These are phyloP conservation scores for Matsumyia berberina DNA, from an alignment of 2,888 invertebrate genomes.

Conservation along the genomic window DNA sequence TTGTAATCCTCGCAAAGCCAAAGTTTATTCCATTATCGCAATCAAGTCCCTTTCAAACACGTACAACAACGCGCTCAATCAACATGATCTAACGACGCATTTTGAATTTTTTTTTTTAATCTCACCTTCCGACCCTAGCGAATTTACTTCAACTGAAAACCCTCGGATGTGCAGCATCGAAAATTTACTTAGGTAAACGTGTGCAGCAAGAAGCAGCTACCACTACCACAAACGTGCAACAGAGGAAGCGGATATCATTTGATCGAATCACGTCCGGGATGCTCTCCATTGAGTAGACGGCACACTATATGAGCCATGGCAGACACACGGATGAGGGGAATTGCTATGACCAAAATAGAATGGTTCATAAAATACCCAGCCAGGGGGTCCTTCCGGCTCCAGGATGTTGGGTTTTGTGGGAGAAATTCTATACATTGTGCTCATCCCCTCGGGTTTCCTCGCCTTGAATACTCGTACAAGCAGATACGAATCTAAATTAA, in stretches of 20 bases:
- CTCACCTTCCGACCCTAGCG: constrained; percentile 36
- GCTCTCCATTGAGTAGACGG: constrained; percentile 38
- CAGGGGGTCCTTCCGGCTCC: constrained; percentile 23
- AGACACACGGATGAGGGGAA: constrained; percentile 18
- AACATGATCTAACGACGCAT: constrained; percentile 46
- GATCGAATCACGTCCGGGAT: constrained; percentile 77
- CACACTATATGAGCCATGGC: constrained; percentile 32
- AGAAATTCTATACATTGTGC: neutral
- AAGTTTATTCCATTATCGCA: constrained; percentile 53
- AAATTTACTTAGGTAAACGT: constrained; percentile 46
- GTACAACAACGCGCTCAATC: constrained; percentile 64
- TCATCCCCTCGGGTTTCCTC: constrained; percentile 19
- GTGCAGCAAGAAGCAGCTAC: constrained; percentile 25
- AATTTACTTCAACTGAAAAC: neutral
- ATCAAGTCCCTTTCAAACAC: constrained; percentile 52
- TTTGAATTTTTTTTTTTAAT: constrained; percentile 39
- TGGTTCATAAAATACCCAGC: constrained; percentile 45
- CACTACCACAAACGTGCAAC: constrained; percentile 36
- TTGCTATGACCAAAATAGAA: constrained; percentile 19
- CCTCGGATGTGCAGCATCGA: constrained; percentile 50
- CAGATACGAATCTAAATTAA: constrained; percentile 66
- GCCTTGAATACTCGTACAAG: constrained; percentile 18
- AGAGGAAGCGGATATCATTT: constrained; percentile 77
- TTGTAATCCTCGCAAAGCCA: neutral
- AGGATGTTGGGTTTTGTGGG: constrained; percentile 26